Evolutionary conservation across 2,797 vertebrate species (phyloP).

Genomic region (Macrochelys suwanniensis): DNA sequence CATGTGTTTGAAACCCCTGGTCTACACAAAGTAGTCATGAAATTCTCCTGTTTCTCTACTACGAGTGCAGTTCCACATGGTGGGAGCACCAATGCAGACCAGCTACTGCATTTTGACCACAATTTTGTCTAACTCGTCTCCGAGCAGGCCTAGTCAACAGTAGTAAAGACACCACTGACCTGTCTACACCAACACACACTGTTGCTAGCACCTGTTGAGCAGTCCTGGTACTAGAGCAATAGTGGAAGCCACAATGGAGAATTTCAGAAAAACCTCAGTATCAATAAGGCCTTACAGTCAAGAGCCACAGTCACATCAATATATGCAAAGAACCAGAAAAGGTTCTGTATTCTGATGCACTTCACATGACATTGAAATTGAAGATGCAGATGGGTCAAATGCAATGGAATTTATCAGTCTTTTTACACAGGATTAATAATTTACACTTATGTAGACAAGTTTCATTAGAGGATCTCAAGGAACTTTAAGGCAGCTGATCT

Average conservation of each 20-base stretch:
- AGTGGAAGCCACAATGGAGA: neutral
- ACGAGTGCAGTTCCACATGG: neutral
- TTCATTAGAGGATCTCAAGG: neutral
- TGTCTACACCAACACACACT: neutral
- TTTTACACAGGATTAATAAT: neutral
- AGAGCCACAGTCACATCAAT: neutral
- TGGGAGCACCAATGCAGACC: neutral
- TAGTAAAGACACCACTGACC: neutral
- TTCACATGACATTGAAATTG: neutral
- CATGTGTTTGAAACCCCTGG: too few relatives aligned
- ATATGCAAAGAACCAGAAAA: neutral
- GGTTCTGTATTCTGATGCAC: neutral
- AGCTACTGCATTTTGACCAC: neutral
- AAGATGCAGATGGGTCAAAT: neutral
- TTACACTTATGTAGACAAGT: neutral
- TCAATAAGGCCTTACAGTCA: neutral
- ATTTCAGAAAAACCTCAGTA: neutral
- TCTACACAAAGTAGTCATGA: neutral
- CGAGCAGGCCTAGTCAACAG: neutral
- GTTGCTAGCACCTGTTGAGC: neutral
- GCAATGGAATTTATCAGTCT: neutral
- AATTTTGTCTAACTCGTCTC: neutral
- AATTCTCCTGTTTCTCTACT: accelerated
- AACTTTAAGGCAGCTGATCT: neutral
- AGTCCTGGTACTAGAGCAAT: neutral